These are phyloP conservation scores for Argyresthia albistria DNA, from an alignment of 2,888 invertebrate genomes.

Conservation along the genomic window DNA sequence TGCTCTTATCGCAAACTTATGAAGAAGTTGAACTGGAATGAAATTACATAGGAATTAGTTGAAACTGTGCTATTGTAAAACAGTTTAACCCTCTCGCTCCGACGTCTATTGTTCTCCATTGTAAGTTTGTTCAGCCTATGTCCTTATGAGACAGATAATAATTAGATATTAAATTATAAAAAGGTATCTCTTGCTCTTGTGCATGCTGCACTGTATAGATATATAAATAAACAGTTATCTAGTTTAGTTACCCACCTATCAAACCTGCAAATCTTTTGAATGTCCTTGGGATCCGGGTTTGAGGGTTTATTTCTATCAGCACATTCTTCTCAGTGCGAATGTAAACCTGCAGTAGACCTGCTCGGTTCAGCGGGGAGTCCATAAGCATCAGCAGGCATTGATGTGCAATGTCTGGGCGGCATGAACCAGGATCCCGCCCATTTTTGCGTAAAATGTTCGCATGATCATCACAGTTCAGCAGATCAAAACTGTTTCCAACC, in stretches of 20 bases:
- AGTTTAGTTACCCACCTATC: constrained; percentile 80
- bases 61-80: too few relatives aligned
- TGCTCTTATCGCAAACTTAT: constrained; percentile 94
- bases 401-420: constrained; percentile 97
- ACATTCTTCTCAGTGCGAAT: constrained; percentile 93
- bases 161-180: too few relatives aligned
- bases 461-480: constrained; percentile 96
- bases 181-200: too few relatives aligned
- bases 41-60: constrained; percentile 2
- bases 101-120: too few relatives aligned
- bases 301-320: constrained; percentile 95
- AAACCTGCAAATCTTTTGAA: constrained; percentile 97
- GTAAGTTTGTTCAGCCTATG: too few relatives aligned
- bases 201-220: too few relatives aligned
- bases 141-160: too few relatives aligned
- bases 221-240: too few relatives aligned
- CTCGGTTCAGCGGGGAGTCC: constrained; percentile 97
- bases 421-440: constrained; percentile 88
- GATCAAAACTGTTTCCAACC: constrained; percentile 90
- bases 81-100: too few relatives aligned
- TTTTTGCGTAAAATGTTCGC: constrained; percentile 86
- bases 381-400: constrained; percentile 97
- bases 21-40: constrained; percentile 92
- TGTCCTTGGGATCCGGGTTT: constrained; percentile 96
- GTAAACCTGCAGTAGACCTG: constrained; percentile 96